A percentile compares a stretch with the other conserved stretches of the same genome.
phyloP scores from a whole-genome alignment of 2,888 invertebrate genomes.

The Dichetophora obliterata region DNA sequence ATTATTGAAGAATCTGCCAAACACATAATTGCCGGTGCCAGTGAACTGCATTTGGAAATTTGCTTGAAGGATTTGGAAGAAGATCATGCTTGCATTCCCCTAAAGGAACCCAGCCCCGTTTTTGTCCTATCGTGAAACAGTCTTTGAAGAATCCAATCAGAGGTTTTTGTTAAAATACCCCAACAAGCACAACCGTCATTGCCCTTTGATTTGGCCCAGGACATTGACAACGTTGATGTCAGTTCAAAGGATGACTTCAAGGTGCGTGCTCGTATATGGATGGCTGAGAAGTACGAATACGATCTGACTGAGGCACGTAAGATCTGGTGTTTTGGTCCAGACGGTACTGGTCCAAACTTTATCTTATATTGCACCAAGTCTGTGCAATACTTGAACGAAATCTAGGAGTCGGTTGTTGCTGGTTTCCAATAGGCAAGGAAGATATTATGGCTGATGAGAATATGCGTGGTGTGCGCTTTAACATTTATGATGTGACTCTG shows the following conservation, averaged over 20 bases:
- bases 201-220: slow-evolving; percentile 96
- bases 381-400: slow-evolving; percentile 99
- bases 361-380: slow-evolving; percentile 99
- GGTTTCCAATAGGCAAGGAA: slow-evolving; percentile 99
- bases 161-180: slow-evolving; percentile 99
- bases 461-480: slow-evolving; percentile 93
- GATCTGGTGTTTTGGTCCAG: slow-evolving; percentile 99
- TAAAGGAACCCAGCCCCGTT: slow-evolving; percentile 99
- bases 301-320: slow-evolving; percentile 98
- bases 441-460: slow-evolving; percentile 99
- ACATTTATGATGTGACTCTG: slow-evolving; percentile 98
- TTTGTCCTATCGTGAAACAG: slow-evolving; percentile 99
- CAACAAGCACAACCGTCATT: slow-evolving; percentile 99
- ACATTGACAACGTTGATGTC: slow-evolving; percentile 96
- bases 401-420: slow-evolving; percentile 98
- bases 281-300: slow-evolving; percentile 96
- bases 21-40: slow-evolving; percentile 99
- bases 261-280: slow-evolving; percentile 92
- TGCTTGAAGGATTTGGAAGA: slow-evolving; percentile 99
- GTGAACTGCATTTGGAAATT: slow-evolving; percentile 99
- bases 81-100: slow-evolving; percentile 98
- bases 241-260: slow-evolving; percentile 98
- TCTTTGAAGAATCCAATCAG: slow-evolving; percentile 91
- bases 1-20: slow-evolving; percentile 99
- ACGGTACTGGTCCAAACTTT: slow-evolving; percentile 98